These are phyloP conservation scores for Rosalia funebris DNA, from an alignment of 2,888 invertebrate species.

Conservation along the genomic window DNA sequence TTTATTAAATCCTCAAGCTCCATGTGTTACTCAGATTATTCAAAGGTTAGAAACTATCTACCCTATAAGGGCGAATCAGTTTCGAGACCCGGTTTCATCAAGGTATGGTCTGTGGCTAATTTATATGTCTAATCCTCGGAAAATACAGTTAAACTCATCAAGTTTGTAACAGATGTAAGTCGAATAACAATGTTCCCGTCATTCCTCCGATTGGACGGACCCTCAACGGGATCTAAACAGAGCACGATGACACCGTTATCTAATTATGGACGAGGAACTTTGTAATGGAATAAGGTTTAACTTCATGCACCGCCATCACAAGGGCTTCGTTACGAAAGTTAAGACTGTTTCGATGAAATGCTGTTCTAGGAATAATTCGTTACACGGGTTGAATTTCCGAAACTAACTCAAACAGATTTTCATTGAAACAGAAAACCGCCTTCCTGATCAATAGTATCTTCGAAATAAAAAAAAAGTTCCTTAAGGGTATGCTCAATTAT, in stretches of 20 bases:
- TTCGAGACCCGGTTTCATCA: background rate
- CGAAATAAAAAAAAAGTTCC: too few species aligned
- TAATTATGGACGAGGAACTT: background rate
- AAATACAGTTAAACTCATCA: constrained; percentile 24
- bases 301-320: background rate
- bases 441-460: too few species aligned
- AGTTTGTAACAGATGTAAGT: constrained; percentile 10
- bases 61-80: background rate
- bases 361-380: too few species aligned
- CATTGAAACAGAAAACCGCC: too few species aligned
- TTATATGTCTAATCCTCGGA: constrained; percentile 22
- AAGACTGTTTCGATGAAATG: too few species aligned
- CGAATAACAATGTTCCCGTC: constrained; percentile 28
- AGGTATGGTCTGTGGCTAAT: constrained; percentile 16
- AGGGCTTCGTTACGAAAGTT: background rate
- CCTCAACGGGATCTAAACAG: constrained; percentile 1
- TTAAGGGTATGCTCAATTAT: too few species aligned
- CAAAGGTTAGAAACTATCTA: background rate
- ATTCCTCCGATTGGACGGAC: constrained; percentile 13
- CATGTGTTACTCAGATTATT: background rate
- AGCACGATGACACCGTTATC: background rate
- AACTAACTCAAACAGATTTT: too few species aligned
- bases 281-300: background rate
- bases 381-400: too few species aligned
- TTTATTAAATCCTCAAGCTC: background rate